Evolutionary conservation across 2,888 invertebrate genomes (phyloP).

Genomic region (Leucophenga maculata): DNA sequence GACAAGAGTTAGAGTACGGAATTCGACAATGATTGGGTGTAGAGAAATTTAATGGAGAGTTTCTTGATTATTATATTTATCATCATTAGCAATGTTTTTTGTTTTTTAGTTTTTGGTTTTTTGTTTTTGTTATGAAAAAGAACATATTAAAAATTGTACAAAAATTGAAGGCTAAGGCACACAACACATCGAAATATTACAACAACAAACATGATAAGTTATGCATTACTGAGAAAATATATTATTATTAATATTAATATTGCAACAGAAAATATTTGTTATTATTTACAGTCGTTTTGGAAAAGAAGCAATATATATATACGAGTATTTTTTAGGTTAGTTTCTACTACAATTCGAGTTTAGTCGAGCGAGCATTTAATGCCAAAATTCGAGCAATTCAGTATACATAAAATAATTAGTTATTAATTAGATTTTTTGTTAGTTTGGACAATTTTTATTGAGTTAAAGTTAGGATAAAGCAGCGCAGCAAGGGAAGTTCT

Average conservation of each 20-base stretch:
- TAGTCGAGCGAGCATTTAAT: too few species aligned
- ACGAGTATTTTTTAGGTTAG: too few species aligned
- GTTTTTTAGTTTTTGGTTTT: neutral
- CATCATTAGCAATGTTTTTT: slow-evolving; percentile 1
- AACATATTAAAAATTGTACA: neutral
- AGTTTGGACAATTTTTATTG: neutral
- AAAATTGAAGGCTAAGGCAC: slow-evolving; percentile 6
- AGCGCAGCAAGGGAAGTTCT: neutral
- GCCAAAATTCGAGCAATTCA: too few species aligned
- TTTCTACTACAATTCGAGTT: too few species aligned
- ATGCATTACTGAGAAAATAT: too few species aligned
- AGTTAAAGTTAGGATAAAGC: neutral
- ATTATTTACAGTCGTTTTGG: too few species aligned
- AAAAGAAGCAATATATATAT: too few species aligned
- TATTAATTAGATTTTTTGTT: neutral
- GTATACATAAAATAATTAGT: too few species aligned
- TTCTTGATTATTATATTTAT: slow-evolving; percentile 13
- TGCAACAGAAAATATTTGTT: too few species aligned
- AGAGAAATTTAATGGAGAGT: slow-evolving; percentile 17
- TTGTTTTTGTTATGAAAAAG: neutral
- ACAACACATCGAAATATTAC: slow-evolving; percentile 7
- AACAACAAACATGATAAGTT: slow-evolving; percentile 9
- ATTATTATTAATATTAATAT: too few species aligned
- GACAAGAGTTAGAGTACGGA: slow-evolving; percentile 61
- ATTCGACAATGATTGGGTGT: slow-evolving; percentile 54